A percentile compares a stretch with the other conserved stretches of the same genome.
Conservation (phyloP, 2,888 invertebrate species). For the Lasius fuliginosus region DNA sequence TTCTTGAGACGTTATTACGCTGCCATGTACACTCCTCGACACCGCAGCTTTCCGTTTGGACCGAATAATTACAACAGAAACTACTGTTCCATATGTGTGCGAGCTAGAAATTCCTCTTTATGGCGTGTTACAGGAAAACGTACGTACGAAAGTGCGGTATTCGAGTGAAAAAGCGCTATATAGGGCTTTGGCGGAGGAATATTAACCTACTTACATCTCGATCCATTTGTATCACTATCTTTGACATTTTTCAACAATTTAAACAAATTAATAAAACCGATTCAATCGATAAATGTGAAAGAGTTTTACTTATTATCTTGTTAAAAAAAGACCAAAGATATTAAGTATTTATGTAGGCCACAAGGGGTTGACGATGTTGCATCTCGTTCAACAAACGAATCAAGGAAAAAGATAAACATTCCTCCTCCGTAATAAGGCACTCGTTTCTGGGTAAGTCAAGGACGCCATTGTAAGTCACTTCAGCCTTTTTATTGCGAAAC, state of each 20-base stretch:
- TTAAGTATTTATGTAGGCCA: not conserved
- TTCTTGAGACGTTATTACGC: slow-evolving; percentile 59
- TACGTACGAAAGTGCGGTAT: slow-evolving; percentile 4
- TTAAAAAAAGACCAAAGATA: not conserved
- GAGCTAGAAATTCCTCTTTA: slow-evolving; percentile 65
- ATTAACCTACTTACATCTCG: not conserved
- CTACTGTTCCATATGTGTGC: slow-evolving; percentile 58
- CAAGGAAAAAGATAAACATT: not conserved
- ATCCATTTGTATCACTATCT: slow-evolving; percentile 5
- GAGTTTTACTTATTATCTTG: slow-evolving; percentile 13
- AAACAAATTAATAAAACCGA: not conserved
- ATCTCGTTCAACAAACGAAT: not conserved
- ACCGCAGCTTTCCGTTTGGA: slow-evolving; percentile 56
- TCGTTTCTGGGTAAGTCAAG: slow-evolving; percentile 48
- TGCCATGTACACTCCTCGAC: slow-evolving; percentile 54
- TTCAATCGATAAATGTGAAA: not conserved
- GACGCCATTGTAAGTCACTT: slow-evolving; percentile 51
- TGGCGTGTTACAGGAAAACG: slow-evolving; percentile 46
- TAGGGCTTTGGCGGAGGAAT: not conserved
- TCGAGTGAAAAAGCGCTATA: not conserved
- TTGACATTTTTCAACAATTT: not conserved
- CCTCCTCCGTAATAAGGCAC: not conserved
- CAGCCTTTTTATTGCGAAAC: slow-evolving; percentile 51
- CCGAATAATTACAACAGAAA: slow-evolving; percentile 71
- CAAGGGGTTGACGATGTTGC: not conserved